Evolutionary conservation across 2,888 invertebrate species (phyloP).

Genomic region (Cyaniris semiargus): DNA sequence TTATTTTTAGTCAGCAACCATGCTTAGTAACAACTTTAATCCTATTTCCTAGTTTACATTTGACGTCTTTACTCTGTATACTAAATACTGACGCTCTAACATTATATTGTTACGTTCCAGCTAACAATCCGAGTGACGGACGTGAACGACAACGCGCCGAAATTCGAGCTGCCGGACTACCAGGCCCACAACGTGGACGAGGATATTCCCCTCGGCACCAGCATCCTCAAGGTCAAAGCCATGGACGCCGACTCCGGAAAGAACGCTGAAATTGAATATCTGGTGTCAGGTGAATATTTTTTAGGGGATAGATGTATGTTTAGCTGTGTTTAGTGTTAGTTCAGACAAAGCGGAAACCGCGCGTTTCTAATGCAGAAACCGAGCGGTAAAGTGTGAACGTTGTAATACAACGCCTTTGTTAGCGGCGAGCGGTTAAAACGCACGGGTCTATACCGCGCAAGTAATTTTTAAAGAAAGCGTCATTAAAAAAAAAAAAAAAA

Average conservation of each 20-base stretch:
- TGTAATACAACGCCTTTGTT: too few species aligned
- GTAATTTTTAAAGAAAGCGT: too few species aligned
- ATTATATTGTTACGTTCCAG: conserved; percentile 72
- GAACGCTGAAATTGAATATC: conserved; percentile 96
- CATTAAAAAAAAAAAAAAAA: too few species aligned
- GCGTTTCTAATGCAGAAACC: too few species aligned
- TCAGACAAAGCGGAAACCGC: too few species aligned
- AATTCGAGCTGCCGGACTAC: conserved; percentile 97
- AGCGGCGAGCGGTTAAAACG: too few species aligned
- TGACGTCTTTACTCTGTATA: too few species aligned
- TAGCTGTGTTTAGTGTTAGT: not conserved
- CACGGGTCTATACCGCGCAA: too few species aligned
- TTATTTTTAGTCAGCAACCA: too few species aligned
- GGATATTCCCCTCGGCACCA: conserved; percentile 94
- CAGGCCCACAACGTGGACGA: conserved; percentile 98
- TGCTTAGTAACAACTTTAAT: too few species aligned
- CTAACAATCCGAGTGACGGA: conserved; percentile 96
- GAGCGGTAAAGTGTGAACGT: too few species aligned
- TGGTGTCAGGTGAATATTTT: conserved; percentile 82
- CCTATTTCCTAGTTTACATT: too few species aligned
- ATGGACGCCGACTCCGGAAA: conserved; percentile 97
- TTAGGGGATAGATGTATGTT: not conserved
- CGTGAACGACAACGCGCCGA: conserved; percentile 98
- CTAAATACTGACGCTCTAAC: not conserved
- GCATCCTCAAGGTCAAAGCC: conserved; percentile 96